Conservation (phyloP, 2,888 invertebrate species). For the Ectobius pallidus region DNA sequence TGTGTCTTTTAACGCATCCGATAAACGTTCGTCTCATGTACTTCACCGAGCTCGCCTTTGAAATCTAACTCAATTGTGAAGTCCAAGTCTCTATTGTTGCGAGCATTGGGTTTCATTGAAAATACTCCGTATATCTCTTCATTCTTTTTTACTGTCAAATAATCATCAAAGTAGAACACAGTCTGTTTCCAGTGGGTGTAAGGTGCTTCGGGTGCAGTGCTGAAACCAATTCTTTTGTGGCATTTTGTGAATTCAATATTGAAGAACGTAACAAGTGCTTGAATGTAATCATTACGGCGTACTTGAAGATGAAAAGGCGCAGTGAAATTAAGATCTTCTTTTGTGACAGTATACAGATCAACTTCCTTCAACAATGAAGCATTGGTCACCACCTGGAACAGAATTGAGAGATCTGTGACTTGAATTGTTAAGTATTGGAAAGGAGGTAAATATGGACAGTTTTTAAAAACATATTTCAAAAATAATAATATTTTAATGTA, state of each 20-base stretch:
- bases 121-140: slow-evolving; percentile 94
- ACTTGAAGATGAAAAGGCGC: slow-evolving; percentile 81
- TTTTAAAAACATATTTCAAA: not conserved
- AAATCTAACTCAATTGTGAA: slow-evolving; percentile 93
- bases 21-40: slow-evolving; percentile 85
- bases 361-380: slow-evolving; percentile 96
- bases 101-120: slow-evolving; percentile 92
- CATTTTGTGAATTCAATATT: slow-evolving; percentile 99
- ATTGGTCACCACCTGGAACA: slow-evolving; percentile 83
- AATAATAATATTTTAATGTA: too few species aligned
- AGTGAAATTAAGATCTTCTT: slow-evolving; percentile 90
- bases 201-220: slow-evolving; percentile 95
- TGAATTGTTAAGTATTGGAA: not conserved
- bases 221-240: slow-evolving; percentile 97
- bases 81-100: slow-evolving; percentile 97
- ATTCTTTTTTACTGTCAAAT: slow-evolving; percentile 94
- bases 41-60: slow-evolving; percentile 85
- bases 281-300: slow-evolving; percentile 92
- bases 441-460: not conserved
- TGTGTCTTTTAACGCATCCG: slow-evolving; percentile 83
- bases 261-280: slow-evolving; percentile 98
- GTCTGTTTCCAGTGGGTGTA: slow-evolving; percentile 99
- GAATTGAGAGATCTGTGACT: not conserved
- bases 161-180: slow-evolving; percentile 97
- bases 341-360: slow-evolving; percentile 97